A percentile compares a stretch with the other conserved stretches of the same genome.
These are phyloP conservation scores for Gnathonemus echidnorhynchus DNA, from an alignment of 2,113 vertebrate genomes.

Conservation along the genomic window DNA sequence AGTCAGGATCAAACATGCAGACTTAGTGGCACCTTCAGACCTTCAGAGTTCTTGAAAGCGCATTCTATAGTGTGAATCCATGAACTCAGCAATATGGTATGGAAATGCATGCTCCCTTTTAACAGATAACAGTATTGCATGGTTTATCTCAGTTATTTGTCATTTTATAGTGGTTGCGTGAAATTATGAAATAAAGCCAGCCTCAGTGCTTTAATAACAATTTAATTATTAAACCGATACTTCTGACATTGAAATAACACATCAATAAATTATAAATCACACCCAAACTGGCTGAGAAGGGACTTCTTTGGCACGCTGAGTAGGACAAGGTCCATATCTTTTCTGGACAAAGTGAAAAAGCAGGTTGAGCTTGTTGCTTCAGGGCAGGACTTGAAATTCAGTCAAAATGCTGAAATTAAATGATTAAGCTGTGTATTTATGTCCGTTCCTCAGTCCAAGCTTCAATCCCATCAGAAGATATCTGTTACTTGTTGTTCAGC, in stretches of 20 bases:
- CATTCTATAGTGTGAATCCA: background rate
- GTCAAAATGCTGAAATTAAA: background rate
- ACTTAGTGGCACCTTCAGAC: background rate
- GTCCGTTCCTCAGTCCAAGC: background rate
- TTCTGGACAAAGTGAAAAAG: background rate
- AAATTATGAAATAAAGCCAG: background rate
- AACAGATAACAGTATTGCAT: background rate
- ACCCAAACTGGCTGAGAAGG: background rate
- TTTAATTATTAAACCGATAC: background rate
- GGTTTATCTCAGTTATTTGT: background rate
- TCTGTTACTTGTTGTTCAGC: constrained; percentile 45
- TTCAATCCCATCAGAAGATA: background rate
- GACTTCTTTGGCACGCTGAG: background rate
- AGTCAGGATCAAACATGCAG: background rate
- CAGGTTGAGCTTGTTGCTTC: background rate
- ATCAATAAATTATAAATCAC: background rate
- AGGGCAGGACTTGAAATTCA: background rate
- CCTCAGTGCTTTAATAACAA: background rate
- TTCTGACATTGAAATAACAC: background rate
- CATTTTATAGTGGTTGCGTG: background rate
- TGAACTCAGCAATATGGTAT: background rate
- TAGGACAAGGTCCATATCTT: background rate
- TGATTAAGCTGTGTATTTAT: background rate
- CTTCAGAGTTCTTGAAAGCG: background rate
- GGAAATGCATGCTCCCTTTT: background rate